phyloP scores from a whole-genome alignment of 2,113 vertebrate genomes.

The Malurus melanocephalus region DNA sequence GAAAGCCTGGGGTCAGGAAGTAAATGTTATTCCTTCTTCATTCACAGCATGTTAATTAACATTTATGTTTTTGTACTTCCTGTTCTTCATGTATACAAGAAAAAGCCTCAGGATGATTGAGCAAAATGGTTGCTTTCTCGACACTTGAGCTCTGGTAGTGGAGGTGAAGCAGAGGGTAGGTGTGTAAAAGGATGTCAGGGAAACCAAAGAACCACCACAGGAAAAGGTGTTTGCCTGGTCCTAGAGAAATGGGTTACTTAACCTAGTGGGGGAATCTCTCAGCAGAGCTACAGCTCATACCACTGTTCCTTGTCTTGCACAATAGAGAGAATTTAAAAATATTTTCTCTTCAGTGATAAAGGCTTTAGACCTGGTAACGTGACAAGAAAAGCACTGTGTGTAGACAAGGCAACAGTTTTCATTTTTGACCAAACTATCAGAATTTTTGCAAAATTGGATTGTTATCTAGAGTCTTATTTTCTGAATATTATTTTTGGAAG shows the following conservation, averaged over 20 bases:
- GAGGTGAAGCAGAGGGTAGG: not conserved
- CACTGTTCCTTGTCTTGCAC: not conserved
- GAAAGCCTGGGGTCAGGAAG: not conserved
- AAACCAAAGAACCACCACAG: not conserved
- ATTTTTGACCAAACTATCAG: not conserved
- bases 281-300: not conserved
- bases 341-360: not conserved
- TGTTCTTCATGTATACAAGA: not conserved
- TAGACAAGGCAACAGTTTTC: not conserved
- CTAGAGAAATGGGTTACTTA: not conserved
- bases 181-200: not conserved
- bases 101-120: not conserved
- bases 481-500: constrained; percentile 35
- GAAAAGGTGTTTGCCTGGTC: not conserved
- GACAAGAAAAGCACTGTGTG: not conserved
- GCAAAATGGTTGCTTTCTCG: not conserved
- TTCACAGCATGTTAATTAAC: not conserved
- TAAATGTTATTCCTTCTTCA: not conserved
- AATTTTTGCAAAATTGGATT: not conserved
- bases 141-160: not conserved
- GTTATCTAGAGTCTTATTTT: not conserved
- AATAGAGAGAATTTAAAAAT: not conserved
- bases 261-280: not conserved
- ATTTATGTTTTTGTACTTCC: not conserved
- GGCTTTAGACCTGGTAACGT: not conserved